Evolutionary conservation across 1,140 invertebrate genomes (phyloP), one percentile per base, ranked within the genome.

Genomic region (Delia radicum): DNA sequence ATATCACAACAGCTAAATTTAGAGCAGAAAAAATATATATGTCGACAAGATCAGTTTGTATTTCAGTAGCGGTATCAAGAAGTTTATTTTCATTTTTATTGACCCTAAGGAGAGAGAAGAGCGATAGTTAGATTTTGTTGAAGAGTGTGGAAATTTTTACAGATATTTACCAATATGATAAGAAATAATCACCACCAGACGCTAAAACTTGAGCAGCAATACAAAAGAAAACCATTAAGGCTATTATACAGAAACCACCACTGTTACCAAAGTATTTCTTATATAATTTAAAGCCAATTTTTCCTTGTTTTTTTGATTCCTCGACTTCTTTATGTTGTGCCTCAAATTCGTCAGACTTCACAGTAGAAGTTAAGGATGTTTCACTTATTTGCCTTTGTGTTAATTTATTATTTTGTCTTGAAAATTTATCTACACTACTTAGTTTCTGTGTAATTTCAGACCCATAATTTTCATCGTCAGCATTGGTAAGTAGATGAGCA

Each of bases 131-230:
- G 2, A n/a, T n/a, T 21, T 42, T 21, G 21, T 6, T 8, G 12
- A 33, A 10, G 12, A 21, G 48, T 33, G 7, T 0, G n/a, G n/a
- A n/a, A n/a, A n/a, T n/a, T n/a, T n/a, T n/a, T n/a, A n/a, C 12
- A 12, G 5, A 72, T 75, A 77, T 86, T 88, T 78, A 91, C 92
- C 92, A 94, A 79, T 89, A 91, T 3, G 90, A 89, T 0, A 93
- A 83, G 83, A 92, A 91, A 81, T 91, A 92, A 79, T 94, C 92
- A 4, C 89, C 88, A 18, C 89, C 89, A 78, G 92, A 93, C 27
- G 88, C 90, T 27, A 89, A 80, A 24, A 90, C 80, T 85, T 94
- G 93, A 10, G 91, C 88, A 0, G 89, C 77, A 80, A 92, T 87
- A n/a, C 88, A 74, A 2, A 89, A 83, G 0, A 84, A 82, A 1